phyloP scores from a whole-genome alignment of 2,797 vertebrate species.

The Notoglanidium macrostoma region DNA sequence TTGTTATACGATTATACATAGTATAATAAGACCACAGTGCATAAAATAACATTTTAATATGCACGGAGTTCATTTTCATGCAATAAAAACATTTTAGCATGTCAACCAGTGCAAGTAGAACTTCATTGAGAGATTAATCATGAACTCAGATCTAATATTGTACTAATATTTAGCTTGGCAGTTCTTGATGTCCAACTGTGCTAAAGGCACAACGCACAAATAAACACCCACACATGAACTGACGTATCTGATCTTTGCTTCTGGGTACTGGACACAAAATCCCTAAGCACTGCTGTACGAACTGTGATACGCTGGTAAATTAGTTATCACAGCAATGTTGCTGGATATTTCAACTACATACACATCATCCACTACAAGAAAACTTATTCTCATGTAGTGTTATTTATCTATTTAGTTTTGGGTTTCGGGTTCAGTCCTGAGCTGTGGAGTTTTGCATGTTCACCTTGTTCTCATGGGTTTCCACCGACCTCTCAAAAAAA shows the following conservation, averaged over 20 bases:
- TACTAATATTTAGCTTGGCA: conserved; percentile 47
- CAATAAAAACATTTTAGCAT: background rate
- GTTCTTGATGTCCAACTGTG: conserved; percentile 26
- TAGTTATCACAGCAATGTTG: background rate
- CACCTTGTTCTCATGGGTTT: background rate
- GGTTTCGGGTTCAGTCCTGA: background rate
- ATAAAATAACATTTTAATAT: background rate
- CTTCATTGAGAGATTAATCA: background rate
- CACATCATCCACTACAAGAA: background rate
- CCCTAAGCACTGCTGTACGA: background rate
- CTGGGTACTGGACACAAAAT: conserved; percentile 1
- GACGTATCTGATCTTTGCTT: background rate
- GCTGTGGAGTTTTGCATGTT: background rate
- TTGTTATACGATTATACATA: background rate
- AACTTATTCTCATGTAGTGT: background rate
- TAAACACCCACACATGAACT: conserved; percentile 38
- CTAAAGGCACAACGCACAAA: conserved; percentile 27
- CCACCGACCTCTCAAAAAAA: background rate
- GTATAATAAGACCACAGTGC: background rate
- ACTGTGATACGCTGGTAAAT: no score
- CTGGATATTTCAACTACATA: background rate
- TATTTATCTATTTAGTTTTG: background rate
- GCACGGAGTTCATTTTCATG: background rate
- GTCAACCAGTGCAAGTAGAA: background rate
- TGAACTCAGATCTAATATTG: conserved; percentile 1